These are phyloP conservation scores for Cyphomyrus discorhynchus DNA, from an alignment of 2,113 vertebrate species.

Conservation along the genomic window DNA sequence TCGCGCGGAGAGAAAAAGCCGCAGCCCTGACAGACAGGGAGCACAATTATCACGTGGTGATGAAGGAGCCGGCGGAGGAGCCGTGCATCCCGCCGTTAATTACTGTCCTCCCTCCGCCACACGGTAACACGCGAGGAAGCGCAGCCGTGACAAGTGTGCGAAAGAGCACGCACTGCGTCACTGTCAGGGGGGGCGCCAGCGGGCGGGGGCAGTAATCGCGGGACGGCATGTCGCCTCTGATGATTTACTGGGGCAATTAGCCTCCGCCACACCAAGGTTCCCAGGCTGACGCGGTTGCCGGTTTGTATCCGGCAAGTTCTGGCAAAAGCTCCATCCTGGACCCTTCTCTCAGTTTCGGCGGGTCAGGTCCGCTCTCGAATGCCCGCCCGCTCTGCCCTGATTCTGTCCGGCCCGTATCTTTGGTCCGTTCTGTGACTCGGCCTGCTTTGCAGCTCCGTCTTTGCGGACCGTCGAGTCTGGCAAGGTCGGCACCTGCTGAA, in stretches of 20 bases:
- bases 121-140: slow-evolving; percentile 99
- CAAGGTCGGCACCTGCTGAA: neutral
- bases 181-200: slow-evolving; percentile 69
- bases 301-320: slow-evolving; percentile 50
- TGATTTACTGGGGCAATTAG: slow-evolving; percentile 99
- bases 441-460: neutral
- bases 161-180: slow-evolving; percentile 99
- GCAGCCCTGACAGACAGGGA: slow-evolving; percentile 96
- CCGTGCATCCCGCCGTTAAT: slow-evolving; percentile 88
- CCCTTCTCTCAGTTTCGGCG: neutral
- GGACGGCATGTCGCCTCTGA: slow-evolving; percentile 68
- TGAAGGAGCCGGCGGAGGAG: slow-evolving; percentile 86
- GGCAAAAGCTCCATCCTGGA: neutral
- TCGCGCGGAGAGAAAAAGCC: slow-evolving; percentile 66
- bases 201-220: slow-evolving; percentile 82
- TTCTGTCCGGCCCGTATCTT: neutral
- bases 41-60: slow-evolving; percentile 99
- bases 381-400: neutral
- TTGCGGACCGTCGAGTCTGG: neutral
- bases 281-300: slow-evolving; percentile 53
- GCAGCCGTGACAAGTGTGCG: slow-evolving; percentile 97
- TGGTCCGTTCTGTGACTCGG: neutral
- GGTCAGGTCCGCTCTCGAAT: neutral
- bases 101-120: slow-evolving; percentile 97
- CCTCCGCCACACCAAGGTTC: slow-evolving; percentile 86